phyloP scores from a whole-genome alignment of 2,888 invertebrate genomes.

The Drepana falcataria region DNA sequence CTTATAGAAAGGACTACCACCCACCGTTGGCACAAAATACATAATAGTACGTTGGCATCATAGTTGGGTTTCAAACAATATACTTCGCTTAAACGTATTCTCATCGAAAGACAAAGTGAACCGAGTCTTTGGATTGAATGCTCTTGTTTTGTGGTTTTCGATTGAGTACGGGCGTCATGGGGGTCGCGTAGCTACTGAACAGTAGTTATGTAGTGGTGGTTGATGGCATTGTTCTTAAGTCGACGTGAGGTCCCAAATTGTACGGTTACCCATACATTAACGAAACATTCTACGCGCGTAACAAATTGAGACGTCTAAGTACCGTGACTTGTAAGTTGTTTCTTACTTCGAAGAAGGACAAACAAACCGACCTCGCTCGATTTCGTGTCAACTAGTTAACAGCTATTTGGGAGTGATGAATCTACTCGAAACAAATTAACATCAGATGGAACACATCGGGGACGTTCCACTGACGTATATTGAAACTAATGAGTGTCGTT shows the following conservation, averaged over 20 bases:
- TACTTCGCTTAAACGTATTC: slow-evolving; percentile 37
- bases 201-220: slow-evolving; percentile 36
- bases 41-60: slow-evolving; percentile 37
- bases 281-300: slow-evolving; percentile 34
- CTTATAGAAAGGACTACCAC: slow-evolving; percentile 44
- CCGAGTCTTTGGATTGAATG: slow-evolving; percentile 37
- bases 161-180: slow-evolving; percentile 50
- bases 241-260: slow-evolving; percentile 62
- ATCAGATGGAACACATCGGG: background rate
- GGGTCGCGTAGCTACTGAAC: slow-evolving; percentile 59
- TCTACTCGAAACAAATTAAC: background rate
- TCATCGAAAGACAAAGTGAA: slow-evolving; percentile 40
- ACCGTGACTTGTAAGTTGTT: slow-evolving; percentile 10
- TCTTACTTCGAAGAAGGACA: slow-evolving; percentile 1
- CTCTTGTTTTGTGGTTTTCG: slow-evolving; percentile 66
- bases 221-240: slow-evolving; percentile 48
- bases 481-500: background rate
- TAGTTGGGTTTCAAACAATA: slow-evolving; percentile 66
- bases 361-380: background rate
- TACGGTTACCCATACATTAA: slow-evolving; percentile 52
- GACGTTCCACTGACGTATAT: background rate
- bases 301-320: slow-evolving; percentile 41
- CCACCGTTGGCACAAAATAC: slow-evolving; percentile 40
- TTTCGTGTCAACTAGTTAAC: background rate
- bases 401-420: background rate